Percentiles rank a stretch among this genome's conserved stretches.
Evolutionary conservation across 2,888 invertebrate genomes (phyloP).

Genomic region (Scotopteryx bipunctaria): DNA sequence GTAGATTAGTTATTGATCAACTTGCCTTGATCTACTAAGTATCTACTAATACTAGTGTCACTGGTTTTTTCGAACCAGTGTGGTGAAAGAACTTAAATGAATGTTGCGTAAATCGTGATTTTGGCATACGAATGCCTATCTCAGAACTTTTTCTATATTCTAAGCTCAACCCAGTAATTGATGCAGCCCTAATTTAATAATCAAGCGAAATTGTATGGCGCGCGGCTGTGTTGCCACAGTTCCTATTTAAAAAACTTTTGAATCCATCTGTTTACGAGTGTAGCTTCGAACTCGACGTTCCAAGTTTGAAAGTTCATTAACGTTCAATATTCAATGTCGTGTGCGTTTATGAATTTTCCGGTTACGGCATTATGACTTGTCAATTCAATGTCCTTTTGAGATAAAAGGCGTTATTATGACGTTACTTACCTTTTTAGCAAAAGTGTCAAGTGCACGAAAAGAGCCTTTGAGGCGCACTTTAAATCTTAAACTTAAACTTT

Average conservation of each 20-base stretch:
- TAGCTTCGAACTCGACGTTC: conserved; percentile 37
- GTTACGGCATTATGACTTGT: conserved; percentile 17
- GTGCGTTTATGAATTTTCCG: conserved; percentile 44
- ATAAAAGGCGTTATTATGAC: neutral
- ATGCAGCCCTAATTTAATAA: conserved; percentile 17
- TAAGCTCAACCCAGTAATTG: too few relatives aligned
- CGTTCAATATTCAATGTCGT: conserved; percentile 53
- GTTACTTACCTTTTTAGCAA: neutral
- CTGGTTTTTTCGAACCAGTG: too few relatives aligned
- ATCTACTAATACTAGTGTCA: too few relatives aligned
- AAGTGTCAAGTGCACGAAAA: too few relatives aligned
- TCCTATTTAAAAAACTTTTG: conserved; percentile 41
- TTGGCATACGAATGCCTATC: too few relatives aligned
- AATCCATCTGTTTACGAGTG: conserved; percentile 42
- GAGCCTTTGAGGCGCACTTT: too few relatives aligned
- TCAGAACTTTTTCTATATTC: too few relatives aligned
- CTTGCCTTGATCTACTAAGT: too few relatives aligned
- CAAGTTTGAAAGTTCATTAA: conserved; percentile 58
- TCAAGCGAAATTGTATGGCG: conserved; percentile 20
- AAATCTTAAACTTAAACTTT: too few relatives aligned
- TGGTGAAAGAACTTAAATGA: too few relatives aligned
- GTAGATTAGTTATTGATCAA: too few relatives aligned
- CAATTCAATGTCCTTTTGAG: neutral
- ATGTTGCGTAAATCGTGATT: too few relatives aligned
- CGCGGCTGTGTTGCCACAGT: conserved; percentile 19